Conservation (phyloP, 2,113 vertebrate genomes). For the Chaenogobius annularis region DNA sequence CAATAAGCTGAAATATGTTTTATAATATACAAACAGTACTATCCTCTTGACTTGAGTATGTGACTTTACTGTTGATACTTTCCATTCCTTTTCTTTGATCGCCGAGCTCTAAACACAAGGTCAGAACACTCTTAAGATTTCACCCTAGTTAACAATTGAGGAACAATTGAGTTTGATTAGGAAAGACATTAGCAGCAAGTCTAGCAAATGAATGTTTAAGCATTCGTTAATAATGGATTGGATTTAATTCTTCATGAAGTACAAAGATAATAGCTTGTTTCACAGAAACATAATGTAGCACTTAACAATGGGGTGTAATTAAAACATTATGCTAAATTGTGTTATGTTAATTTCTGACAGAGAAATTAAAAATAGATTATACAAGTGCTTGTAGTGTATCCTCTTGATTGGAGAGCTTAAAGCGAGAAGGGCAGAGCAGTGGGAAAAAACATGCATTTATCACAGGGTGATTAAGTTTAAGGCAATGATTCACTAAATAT, state of each 20-base stretch:
- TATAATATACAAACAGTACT: neutral
- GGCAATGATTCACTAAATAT: constrained; percentile 85
- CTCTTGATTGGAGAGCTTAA: constrained; percentile 67
- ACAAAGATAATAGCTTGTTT: constrained; percentile 75
- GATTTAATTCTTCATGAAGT: constrained; percentile 78
- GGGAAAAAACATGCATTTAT: constrained; percentile 74
- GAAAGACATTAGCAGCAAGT: constrained; percentile 63
- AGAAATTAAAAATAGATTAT: constrained; percentile 80
- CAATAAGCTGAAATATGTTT: constrained; percentile 3
- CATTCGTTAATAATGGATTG: constrained; percentile 77
- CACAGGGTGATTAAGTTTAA: constrained; percentile 82
- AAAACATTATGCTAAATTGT: constrained; percentile 76
- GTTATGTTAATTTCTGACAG: constrained; percentile 73
- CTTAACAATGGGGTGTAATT: constrained; percentile 76
- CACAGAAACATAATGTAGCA: constrained; percentile 64
- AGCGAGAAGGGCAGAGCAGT: constrained; percentile 43
- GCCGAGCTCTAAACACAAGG: neutral
- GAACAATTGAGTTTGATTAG: constrained; percentile 62
- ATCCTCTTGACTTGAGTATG: neutral
- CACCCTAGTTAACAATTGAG: constrained; percentile 42
- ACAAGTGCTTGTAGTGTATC: constrained; percentile 62
- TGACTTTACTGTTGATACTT: neutral
- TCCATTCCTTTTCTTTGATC: neutral
- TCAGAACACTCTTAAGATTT: constrained; percentile 25
- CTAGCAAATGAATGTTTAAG: constrained; percentile 75